A percentile compares a stretch with the other conserved stretches of the same genome.
Conservation (phyloP, 2,113 vertebrate genomes). For the Apteryx mantelli region DNA sequence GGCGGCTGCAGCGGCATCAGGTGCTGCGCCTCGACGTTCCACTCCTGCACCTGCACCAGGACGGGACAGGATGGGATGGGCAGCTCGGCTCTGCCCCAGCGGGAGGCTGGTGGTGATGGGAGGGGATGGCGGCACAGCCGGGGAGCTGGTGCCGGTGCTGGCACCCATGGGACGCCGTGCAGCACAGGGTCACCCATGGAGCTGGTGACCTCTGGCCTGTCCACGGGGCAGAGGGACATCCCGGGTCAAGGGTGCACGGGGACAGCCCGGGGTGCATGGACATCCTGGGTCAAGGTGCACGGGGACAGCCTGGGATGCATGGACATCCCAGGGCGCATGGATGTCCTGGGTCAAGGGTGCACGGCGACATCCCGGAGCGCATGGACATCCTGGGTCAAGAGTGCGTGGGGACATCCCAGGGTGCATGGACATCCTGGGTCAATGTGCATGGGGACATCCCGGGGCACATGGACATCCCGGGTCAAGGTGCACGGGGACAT, state of each 20-base stretch:
- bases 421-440: neutral
- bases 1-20: slow-evolving; percentile 77
- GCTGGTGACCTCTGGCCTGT: too few relatives aligned
- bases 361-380: neutral
- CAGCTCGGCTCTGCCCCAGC: too few relatives aligned
- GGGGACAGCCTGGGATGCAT: neutral
- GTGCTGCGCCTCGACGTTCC: slow-evolving; percentile 77
- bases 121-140: too few relatives aligned
- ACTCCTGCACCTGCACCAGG: slow-evolving; percentile 76
- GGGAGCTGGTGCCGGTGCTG: too few relatives aligned
- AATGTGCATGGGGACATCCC: too few relatives aligned
- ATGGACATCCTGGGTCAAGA: neutral
- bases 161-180: too few relatives aligned
- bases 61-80: neutral
- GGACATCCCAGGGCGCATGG: neutral
- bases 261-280: neutral
- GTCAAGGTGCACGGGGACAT: neutral
- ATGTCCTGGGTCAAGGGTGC: neutral
- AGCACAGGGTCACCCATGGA: too few relatives aligned
- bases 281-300: neutral
- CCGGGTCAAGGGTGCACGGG: neutral
- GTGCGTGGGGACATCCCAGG: neutral
- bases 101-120: too few relatives aligned
- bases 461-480: too few relatives aligned
- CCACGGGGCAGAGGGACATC: neutral